Evolutionary conservation across 2,888 invertebrate genomes (phyloP).

Genomic region (Aleiodes leptofemur): DNA sequence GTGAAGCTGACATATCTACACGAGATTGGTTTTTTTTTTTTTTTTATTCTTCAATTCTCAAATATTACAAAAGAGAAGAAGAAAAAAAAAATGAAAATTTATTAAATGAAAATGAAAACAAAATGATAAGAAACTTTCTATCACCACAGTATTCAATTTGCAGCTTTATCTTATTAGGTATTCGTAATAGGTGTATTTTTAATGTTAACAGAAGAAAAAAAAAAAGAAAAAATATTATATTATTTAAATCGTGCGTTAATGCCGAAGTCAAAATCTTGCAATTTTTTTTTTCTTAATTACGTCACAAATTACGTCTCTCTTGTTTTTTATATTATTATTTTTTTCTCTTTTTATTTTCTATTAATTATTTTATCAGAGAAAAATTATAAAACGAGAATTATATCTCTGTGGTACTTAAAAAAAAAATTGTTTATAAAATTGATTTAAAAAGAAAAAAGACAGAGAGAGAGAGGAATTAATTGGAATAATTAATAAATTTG

Average conservation of each 20-base stretch:
- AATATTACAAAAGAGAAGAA: neutral
- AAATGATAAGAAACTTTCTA: constrained; percentile 53
- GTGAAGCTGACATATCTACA: constrained; percentile 52
- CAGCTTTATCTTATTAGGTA: constrained; percentile 73
- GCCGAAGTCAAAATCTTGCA: constrained; percentile 38
- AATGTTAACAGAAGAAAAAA: constrained; percentile 50
- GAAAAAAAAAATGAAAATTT: neutral
- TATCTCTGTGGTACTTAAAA: neutral
- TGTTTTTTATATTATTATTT: constrained; percentile 20
- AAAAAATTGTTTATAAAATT: neutral
- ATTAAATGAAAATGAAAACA: constrained; percentile 58
- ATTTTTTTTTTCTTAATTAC: neutral
- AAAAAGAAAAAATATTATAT: constrained; percentile 55
- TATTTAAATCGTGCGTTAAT: constrained; percentile 60
- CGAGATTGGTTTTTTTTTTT: constrained; percentile 51
- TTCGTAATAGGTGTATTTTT: constrained; percentile 57
- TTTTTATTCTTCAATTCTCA: constrained; percentile 38
- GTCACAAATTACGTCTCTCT: neutral
- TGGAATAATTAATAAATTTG: constrained; percentile 7
- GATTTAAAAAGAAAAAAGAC: neutral
- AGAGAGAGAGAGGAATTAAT: neutral
- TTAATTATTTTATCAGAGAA: constrained; percentile 1
- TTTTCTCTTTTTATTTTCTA: neutral
- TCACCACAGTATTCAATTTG: constrained; percentile 74
- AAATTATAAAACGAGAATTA: too few species aligned